These are phyloP conservation scores for Sorex maritimensis DNA, from an alignment of 2,797 vertebrate genomes.

Conservation along the genomic window DNA sequence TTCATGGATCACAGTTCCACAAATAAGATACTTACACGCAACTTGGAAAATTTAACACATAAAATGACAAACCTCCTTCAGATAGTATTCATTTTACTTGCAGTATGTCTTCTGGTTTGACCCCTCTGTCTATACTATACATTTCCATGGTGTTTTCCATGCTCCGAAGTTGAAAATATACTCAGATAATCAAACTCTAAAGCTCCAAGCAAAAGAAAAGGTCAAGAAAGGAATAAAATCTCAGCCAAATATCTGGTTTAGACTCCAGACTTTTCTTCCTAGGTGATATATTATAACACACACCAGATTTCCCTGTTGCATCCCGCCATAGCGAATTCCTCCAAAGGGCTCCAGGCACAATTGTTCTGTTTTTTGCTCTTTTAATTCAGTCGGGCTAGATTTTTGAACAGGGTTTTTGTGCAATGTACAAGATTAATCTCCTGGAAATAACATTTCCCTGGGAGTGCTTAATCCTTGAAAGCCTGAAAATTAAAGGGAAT, in stretches of 20 bases:
- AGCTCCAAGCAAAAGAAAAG: slow-evolving; percentile 12
- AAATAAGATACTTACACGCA: neutral
- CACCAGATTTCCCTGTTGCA: neutral
- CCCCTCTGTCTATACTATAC: neutral
- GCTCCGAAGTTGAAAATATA: neutral
- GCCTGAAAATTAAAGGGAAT: slow-evolving; percentile 64
- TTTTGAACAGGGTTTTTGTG: slow-evolving; percentile 25
- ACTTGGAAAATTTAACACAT: neutral
- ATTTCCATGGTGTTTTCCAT: neutral
- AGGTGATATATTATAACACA: neutral
- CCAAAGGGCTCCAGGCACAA: neutral
- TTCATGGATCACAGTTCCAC: neutral
- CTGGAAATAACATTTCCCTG: slow-evolving; percentile 53
- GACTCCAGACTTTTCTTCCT: neutral
- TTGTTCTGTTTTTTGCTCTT: neutral
- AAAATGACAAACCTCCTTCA: neutral
- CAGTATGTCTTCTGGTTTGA: neutral
- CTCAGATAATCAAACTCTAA: neutral
- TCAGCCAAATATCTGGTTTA: neutral
- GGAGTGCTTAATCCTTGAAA: slow-evolving; percentile 55
- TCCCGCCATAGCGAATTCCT: neutral
- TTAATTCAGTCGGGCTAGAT: slow-evolving; percentile 7
- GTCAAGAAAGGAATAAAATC: neutral
- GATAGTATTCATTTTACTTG: neutral
- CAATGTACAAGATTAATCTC: neutral